A percentile compares a stretch with the other conserved stretches of the same genome.
Evolutionary conservation across 2,888 invertebrate genomes (phyloP).

Genomic region (Epistrophe grossulariae): DNA sequence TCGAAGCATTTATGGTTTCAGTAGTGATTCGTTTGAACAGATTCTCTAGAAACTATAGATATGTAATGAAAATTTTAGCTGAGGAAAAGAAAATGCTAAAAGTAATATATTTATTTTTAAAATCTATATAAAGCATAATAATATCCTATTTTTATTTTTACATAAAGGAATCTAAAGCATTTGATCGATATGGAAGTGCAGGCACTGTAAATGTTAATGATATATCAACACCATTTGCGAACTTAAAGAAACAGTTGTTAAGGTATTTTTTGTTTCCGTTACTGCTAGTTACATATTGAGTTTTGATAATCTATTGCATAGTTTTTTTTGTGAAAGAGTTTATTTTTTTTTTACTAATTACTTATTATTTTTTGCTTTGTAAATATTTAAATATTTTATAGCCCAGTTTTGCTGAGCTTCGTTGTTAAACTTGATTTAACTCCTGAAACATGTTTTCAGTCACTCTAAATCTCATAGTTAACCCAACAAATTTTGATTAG

Average conservation of each 20-base stretch:
- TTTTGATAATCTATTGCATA: background rate
- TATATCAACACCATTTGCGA: conserved; percentile 85
- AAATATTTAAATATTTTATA: background rate
- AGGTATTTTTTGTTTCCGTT: conserved; percentile 79
- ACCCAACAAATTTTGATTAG: too few species aligned
- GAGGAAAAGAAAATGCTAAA: conserved; percentile 95
- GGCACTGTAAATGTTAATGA: conserved; percentile 84
- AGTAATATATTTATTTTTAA: conserved; percentile 84
- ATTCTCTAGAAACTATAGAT: conserved; percentile 96
- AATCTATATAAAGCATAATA: background rate
- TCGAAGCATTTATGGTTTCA: conserved; percentile 87
- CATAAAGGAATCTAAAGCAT: conserved; percentile 88
- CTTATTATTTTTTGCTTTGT: background rate
- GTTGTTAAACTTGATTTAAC: background rate
- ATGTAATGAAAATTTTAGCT: conserved; percentile 94
- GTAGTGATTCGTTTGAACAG: conserved; percentile 92
- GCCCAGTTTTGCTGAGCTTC: background rate
- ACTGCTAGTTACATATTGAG: background rate
- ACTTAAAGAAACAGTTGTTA: conserved; percentile 80
- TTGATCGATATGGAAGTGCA: conserved; percentile 87
- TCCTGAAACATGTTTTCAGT: background rate
- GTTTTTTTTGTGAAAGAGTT: background rate
- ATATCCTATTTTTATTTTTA: conserved; percentile 43
- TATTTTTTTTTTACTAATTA: background rate
- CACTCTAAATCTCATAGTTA: too few species aligned